Evolutionary conservation across 2,797 vertebrate genomes (phyloP).

Genomic region (Tapera naevia): DNA sequence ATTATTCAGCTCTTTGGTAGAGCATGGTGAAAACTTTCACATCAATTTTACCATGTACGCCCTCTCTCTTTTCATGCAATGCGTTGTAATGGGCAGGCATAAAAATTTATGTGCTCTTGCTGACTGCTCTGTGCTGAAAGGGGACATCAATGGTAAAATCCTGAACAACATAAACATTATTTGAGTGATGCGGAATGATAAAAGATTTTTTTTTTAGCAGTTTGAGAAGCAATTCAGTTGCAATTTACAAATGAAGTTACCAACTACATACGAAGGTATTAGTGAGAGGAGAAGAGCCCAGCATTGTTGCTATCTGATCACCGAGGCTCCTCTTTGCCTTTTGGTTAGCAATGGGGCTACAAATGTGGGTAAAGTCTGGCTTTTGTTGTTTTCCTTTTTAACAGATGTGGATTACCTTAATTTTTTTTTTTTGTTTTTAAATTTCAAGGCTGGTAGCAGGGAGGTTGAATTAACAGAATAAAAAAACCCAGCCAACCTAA

Average conservation of each 20-base stretch:
- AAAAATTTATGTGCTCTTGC: slow-evolving; percentile 2
- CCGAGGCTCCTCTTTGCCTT: neutral
- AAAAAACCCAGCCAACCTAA: neutral
- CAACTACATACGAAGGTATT: neutral
- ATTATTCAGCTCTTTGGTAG: slow-evolving; percentile 7
- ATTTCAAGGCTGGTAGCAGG: neutral
- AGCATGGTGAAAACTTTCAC: neutral
- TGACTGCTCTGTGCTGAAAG: slow-evolving; percentile 14
- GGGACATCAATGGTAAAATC: neutral
- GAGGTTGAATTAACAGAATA: neutral
- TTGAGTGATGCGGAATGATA: slow-evolving; percentile 7
- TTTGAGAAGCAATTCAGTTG: neutral
- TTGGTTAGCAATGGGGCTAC: neutral
- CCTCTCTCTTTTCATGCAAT: slow-evolving; percentile 20
- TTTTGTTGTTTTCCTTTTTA: neutral
- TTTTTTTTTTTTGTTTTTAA: neutral
- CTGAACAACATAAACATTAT: slow-evolving; percentile 21
- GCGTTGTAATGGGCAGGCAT: neutral
- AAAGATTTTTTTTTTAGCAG: neutral
- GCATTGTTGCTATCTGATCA: neutral
- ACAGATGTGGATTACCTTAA: neutral
- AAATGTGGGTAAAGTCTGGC: neutral
- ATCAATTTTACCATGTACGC: neutral
- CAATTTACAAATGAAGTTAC: slow-evolving; percentile 22
- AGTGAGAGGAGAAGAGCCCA: neutral